These are phyloP conservation scores for Pemphigus obesinymphae DNA, from an alignment of 1,140 invertebrate genomes.

Conservation along the genomic window DNA sequence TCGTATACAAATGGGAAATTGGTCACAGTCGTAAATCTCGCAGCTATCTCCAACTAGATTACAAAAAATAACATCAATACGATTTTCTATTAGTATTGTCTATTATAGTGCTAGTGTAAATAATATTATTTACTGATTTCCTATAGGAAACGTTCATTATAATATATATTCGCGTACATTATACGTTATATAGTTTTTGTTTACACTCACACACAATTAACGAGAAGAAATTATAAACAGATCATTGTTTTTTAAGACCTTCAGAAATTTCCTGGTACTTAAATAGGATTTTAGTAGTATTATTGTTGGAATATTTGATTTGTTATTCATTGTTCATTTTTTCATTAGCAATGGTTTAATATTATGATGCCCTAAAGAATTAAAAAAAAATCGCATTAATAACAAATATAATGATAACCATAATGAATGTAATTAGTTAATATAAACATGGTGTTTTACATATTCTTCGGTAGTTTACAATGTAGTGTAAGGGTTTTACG, in stretches of 20 bases:
- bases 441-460: neutral
- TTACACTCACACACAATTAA: neutral
- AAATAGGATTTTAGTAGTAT: neutral
- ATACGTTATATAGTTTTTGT: neutral
- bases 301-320: neutral
- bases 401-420: neutral
- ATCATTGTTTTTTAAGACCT: constrained; percentile 11
- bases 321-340: neutral
- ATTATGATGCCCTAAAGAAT: neutral
- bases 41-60: neutral
- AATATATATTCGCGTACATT: no score
- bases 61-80: neutral
- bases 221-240: neutral
- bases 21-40: no score
- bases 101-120: neutral
- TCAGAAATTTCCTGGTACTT: neutral
- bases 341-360: neutral
- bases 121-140: neutral
- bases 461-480: neutral
- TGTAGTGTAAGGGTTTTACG: neutral
- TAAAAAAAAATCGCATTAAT: neutral
- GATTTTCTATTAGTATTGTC: neutral
- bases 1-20: no score
- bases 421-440: neutral
- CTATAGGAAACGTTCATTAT: neutral